phyloP scores from a whole-genome alignment of 2,113 vertebrate genomes.

The Triplophysa rosa region DNA sequence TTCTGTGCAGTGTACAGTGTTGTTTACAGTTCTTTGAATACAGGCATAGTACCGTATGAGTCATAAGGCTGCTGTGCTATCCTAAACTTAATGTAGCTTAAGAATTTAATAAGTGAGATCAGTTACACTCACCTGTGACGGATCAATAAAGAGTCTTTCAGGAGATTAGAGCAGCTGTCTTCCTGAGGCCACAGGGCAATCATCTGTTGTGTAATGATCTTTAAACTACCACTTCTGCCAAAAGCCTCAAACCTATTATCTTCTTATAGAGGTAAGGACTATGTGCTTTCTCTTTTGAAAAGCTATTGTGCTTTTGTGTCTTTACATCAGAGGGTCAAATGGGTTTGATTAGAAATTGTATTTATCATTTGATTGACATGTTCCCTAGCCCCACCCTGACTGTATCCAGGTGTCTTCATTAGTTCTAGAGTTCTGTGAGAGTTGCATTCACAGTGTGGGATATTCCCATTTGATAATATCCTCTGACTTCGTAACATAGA shows the following conservation, averaged over 20 bases:
- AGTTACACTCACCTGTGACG: neutral
- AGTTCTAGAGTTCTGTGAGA: neutral
- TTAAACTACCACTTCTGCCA: conserved; percentile 4
- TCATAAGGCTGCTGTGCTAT: neutral
- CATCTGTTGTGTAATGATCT: conserved; percentile 1
- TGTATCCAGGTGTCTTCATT: conserved; percentile 16
- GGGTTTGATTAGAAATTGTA: neutral
- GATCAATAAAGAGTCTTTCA: conserved; percentile 4
- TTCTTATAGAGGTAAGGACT: neutral
- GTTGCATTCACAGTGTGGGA: neutral
- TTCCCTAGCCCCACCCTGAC: conserved; percentile 16
- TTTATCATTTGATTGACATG: conserved; percentile 7
- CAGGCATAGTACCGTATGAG: no score
- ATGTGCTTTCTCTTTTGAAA: neutral
- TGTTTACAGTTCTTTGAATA: neutral
- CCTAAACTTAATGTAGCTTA: neutral
- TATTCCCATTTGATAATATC: neutral
- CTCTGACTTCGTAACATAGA: neutral
- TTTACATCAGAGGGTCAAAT: neutral
- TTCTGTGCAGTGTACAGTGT: neutral
- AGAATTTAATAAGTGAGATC: neutral
- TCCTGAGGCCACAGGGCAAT: conserved; percentile 8
- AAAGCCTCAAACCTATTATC: conserved; percentile 12
- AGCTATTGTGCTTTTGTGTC: neutral
- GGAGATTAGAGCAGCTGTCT: conserved; percentile 25